phyloP scores from a whole-genome alignment of 2,888 invertebrate genomes.

The Drosophila nigricruria region DNA sequence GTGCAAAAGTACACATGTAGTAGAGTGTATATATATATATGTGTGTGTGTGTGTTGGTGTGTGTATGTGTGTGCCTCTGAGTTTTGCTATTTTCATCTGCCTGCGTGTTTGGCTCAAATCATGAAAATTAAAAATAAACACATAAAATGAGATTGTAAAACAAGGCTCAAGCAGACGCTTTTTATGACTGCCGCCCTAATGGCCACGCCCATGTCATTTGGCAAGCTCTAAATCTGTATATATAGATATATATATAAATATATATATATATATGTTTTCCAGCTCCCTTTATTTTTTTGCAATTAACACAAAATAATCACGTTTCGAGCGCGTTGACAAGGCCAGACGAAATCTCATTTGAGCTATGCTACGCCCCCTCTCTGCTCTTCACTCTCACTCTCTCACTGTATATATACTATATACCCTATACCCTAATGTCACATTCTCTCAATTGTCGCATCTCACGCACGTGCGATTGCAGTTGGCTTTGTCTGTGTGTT shows the following conservation, averaged over 20 bases:
- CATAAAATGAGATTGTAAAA: constrained; percentile 70
- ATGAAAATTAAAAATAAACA: constrained; percentile 78
- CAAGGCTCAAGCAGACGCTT: constrained; percentile 43
- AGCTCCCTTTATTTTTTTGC: constrained; percentile 35
- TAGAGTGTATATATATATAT: constrained; percentile 32
- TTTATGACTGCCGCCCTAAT: constrained; percentile 38
- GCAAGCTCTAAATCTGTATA: neutral
- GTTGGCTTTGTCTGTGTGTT: constrained; percentile 9
- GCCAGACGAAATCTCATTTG: constrained; percentile 47
- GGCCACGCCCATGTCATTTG: constrained; percentile 20
- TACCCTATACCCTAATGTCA: constrained; percentile 2
- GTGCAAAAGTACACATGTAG: constrained; percentile 71
- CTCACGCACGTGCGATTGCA: constrained; percentile 59
- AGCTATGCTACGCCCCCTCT: neutral
- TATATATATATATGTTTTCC: neutral
- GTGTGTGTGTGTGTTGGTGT: constrained; percentile 1
- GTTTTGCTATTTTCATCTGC: constrained; percentile 45
- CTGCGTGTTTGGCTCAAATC: constrained; percentile 66
- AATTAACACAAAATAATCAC: constrained; percentile 78
- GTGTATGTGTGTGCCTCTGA: constrained; percentile 25
- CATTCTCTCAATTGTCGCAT: constrained; percentile 24
- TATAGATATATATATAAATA: neutral
- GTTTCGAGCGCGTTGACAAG: constrained; percentile 65
- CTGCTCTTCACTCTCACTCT: neutral
- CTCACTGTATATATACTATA: neutral